A percentile compares a stretch with the other conserved stretches of the same genome.
phyloP scores from a whole-genome alignment of 1,140 invertebrate genomes.

The Brachionus manjavacas region DNA sequence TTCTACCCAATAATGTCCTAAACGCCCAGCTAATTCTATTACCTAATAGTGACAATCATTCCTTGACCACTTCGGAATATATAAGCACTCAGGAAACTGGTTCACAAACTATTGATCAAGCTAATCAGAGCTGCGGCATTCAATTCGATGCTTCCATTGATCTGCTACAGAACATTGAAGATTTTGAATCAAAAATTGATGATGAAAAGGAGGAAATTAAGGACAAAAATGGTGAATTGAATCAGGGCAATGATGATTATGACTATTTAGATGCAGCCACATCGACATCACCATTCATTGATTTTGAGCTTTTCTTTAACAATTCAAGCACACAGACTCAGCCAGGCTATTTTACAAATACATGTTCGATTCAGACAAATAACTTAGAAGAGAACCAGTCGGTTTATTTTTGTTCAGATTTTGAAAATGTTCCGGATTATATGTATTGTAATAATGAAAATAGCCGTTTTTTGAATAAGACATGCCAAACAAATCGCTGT shows the following conservation, averaged over 20 bases:
- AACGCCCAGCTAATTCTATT: background rate
- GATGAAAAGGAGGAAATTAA: background rate
- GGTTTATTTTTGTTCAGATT: slow-evolving; percentile 4
- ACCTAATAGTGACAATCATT: background rate
- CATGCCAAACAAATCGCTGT: background rate
- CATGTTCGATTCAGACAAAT: background rate
- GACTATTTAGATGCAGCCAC: slow-evolving; percentile 39
- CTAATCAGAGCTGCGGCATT: background rate
- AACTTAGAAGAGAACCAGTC: background rate
- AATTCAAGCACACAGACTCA: slow-evolving; percentile 17
- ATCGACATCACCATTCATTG: background rate
- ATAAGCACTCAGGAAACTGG: background rate
- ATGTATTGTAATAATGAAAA: background rate
- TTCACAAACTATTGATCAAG: background rate
- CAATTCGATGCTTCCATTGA: slow-evolving; percentile 8
- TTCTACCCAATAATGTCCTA: background rate
- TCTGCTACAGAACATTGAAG: background rate
- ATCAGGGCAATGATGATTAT: background rate
- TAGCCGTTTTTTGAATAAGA: background rate
- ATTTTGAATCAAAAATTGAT: background rate
- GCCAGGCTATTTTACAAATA: slow-evolving; percentile 1
- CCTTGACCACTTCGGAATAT: background rate
- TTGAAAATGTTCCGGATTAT: background rate
- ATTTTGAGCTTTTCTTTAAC: slow-evolving; percentile 9
- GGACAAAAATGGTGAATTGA: background rate